Base-by-base conservation (phyloP, 2,113 vertebrate species). In the Gobiocypris rarus region DNA sequence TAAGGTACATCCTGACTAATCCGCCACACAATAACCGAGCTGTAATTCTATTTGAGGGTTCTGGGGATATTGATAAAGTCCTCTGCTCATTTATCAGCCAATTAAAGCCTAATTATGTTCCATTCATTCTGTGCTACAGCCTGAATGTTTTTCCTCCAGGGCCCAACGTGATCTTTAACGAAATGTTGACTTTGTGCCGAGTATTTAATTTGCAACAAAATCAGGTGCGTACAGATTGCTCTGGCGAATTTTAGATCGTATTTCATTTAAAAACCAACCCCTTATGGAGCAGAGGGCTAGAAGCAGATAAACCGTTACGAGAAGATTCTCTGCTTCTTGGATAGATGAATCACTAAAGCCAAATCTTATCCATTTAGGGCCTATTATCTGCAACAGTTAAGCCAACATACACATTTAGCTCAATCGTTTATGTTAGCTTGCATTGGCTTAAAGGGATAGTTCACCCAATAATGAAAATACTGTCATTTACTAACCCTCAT, bases 41-140 rank as follows among this genome's bases (percentile, higher is more conserved):
- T 87, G 89, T 94, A 91, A 94, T 93, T 91, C 91, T 89, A 88
- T 92, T 92, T 87, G 87, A 87, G 92, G 93, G 92, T 93, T 91
- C 87, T 86, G 81, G 84, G 89, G 88, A 90, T 93, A 93, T 93
- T 92, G 93, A 93, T 94, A 93, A 94, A 93, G 87, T 86, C 88
- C 91, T 92, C 89, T 92, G 90, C 89, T 92, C 92, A 93, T 87
- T 93, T 93, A 93, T 93, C 86, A 89, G 90, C 88, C 91, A 94
- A 94, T 95, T 95, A 95, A 88, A 92, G 90, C 90, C 86, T 92
- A 91, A 95, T 95, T 94, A 95, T 91, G 87, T 88, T 74, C 86
- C 89, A 90, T 92, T 92, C 91, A 91, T 84, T 92, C 89, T 89
- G 91, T 85, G 91, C 65, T 90, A 91, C 92, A 92, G 92, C 86